These are phyloP conservation scores for Octonoba sinensis DNA, from an alignment of 2,888 invertebrate species.

Conservation along the genomic window DNA sequence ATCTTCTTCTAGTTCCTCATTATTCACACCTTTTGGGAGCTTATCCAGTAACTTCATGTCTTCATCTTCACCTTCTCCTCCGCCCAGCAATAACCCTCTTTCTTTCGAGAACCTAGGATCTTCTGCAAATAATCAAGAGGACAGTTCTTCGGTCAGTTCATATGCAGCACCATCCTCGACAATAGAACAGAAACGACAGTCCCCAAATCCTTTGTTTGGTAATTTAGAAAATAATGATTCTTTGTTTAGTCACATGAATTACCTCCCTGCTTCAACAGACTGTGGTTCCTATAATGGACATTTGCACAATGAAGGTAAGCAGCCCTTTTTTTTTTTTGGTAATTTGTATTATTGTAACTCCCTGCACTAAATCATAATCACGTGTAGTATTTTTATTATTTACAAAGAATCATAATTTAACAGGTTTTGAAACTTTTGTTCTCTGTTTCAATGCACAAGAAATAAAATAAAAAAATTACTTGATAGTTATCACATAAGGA, in stretches of 20 bases:
- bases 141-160: constrained; percentile 24
- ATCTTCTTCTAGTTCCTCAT: constrained; percentile 65
- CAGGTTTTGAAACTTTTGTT: too few species aligned
- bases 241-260: constrained; percentile 56
- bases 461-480: neutral
- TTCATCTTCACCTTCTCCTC: constrained; percentile 52
- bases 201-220: constrained; percentile 41
- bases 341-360: neutral
- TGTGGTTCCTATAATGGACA: constrained; percentile 46
- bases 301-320: constrained; percentile 49
- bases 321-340: neutral
- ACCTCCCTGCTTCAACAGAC: constrained; percentile 23
- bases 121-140: constrained; percentile 35
- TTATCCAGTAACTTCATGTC: constrained; percentile 62
- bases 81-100: constrained; percentile 41
- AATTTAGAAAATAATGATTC: constrained; percentile 35
- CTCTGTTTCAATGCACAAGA: neutral
- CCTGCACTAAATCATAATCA: neutral
- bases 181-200: constrained; percentile 36
- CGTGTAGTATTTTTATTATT: neutral
- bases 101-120: constrained; percentile 24
- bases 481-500: too few species aligned
- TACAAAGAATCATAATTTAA: too few species aligned
- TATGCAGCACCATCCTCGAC: constrained; percentile 19
- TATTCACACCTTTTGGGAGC: constrained; percentile 63